Evolutionary conservation across 2,797 vertebrate species (phyloP).

Genomic region (Enteromius trimaculatus): DNA sequence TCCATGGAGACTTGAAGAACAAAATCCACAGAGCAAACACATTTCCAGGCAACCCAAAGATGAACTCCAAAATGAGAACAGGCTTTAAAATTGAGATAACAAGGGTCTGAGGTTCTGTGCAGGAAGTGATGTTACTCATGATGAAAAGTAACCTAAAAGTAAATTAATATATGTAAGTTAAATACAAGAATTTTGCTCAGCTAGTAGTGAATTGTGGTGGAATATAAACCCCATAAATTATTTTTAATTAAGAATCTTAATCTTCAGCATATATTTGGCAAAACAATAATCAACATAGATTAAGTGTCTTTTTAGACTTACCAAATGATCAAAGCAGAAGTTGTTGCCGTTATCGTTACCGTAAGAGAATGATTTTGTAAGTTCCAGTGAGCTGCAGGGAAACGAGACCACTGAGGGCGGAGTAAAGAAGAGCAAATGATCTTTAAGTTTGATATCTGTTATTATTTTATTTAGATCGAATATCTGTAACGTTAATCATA

Average conservation of each 20-base stretch:
- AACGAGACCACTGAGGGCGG: not conserved
- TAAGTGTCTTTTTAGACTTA: not conserved
- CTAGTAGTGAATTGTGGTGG: not conserved
- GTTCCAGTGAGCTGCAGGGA: not conserved
- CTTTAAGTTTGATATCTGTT: not conserved
- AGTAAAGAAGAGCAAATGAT: not conserved
- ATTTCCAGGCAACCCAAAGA: constrained; percentile 73
- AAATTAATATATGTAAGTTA: not conserved
- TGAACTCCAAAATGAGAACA: constrained; percentile 73
- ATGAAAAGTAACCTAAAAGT: constrained; percentile 22
- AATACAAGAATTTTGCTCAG: not conserved
- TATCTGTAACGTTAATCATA: not conserved
- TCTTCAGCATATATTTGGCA: not conserved
- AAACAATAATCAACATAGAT: not conserved
- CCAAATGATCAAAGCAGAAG: not conserved
- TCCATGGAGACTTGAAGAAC: constrained; percentile 73
- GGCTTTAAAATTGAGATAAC: constrained; percentile 59
- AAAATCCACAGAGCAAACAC: constrained; percentile 76
- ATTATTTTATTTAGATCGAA: not conserved
- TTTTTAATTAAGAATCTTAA: not conserved
- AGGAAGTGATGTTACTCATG: constrained; percentile 51
- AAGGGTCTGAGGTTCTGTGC: not conserved
- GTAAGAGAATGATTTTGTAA: not conserved
- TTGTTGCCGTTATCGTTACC: not conserved
- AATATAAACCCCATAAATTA: not conserved